A percentile compares a stretch with the other conserved stretches of the same genome.
Conservation (phyloP, 53 echinoderm and acorn worm genomes). For the Astropecten irregularis region DNA sequence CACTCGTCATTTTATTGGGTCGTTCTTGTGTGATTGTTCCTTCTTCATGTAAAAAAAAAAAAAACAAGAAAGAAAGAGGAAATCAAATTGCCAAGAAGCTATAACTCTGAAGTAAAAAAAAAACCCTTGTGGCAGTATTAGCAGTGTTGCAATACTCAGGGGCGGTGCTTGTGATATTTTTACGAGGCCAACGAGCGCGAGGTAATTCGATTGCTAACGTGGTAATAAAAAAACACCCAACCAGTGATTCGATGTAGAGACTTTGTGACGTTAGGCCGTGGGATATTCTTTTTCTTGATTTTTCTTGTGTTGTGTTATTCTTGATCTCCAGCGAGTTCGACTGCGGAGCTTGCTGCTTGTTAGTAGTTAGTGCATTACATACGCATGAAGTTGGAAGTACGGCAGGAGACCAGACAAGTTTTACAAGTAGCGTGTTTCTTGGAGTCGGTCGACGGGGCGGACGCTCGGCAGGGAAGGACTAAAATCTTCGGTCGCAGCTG, state of each 20-base stretch:
- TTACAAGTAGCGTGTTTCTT: no score
- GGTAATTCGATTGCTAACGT: conserved; percentile 36
- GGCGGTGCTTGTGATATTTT: conserved; percentile 8
- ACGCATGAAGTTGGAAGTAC: no score
- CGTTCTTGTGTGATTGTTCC: conserved; percentile 24
- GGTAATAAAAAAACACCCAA: conserved; percentile 9
- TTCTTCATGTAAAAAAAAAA: background rate
- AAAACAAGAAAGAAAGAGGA: background rate
- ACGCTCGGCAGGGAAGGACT: no score
- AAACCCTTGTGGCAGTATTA: no score
- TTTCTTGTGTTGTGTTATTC: background rate
- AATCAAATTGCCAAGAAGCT: background rate
- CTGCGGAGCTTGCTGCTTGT: no score
- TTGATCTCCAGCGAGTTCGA: no score
- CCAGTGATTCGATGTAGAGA: conserved; percentile 1
- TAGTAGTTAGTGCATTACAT: no score
- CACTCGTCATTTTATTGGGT: conserved; percentile 26
- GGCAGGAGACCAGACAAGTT: conserved; percentile 1
- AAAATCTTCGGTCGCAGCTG: no score
- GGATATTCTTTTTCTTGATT: background rate
- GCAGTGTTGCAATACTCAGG: background rate
- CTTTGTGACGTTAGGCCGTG: conserved; percentile 11
- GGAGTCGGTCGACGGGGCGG: no score
- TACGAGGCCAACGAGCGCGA: background rate
- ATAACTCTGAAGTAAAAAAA: background rate